Evolutionary conservation across 1,140 invertebrate species (phyloP).

Genomic region (Eciton burchellii): DNA sequence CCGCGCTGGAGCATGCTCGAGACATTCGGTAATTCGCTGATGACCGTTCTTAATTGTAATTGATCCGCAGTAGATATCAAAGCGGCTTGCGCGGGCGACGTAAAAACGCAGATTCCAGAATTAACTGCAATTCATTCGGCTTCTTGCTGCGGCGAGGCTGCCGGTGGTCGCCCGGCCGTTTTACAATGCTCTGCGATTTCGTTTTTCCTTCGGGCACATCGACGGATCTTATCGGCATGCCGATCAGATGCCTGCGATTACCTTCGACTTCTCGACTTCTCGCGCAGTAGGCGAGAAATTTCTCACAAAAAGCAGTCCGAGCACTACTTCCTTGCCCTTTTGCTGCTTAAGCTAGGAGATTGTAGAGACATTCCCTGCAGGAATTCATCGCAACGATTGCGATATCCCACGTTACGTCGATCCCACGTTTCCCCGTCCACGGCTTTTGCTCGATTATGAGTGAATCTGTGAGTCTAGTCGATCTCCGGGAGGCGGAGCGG

Average conservation of each 20-base stretch:
- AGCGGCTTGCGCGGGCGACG: slow-evolving; percentile 75
- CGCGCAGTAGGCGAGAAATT: slow-evolving; percentile 35
- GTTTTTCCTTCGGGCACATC: slow-evolving; percentile 76
- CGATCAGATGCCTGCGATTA: slow-evolving; percentile 69
- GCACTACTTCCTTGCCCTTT: slow-evolving; percentile 41
- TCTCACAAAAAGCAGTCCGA: slow-evolving; percentile 13
- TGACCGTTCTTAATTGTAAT: slow-evolving; percentile 86
- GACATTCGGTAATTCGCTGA: slow-evolving; percentile 84
- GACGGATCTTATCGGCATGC: slow-evolving; percentile 79
- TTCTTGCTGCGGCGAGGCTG: slow-evolving; percentile 73
- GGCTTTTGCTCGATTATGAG: too few species aligned
- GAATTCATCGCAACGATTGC: too few species aligned
- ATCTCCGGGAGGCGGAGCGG: too few species aligned
- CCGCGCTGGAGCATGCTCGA: slow-evolving; percentile 76
- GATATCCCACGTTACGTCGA: too few species aligned
- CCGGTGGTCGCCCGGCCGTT: slow-evolving; percentile 41
- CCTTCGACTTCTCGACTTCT: slow-evolving; percentile 41
- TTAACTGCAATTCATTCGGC: slow-evolving; percentile 83
- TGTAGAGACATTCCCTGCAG: too few species aligned
- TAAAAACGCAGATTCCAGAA: slow-evolving; percentile 84
- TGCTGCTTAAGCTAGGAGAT: not conserved
- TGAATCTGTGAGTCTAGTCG: too few species aligned
- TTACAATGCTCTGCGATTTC: slow-evolving; percentile 77
- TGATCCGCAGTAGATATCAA: slow-evolving; percentile 83
- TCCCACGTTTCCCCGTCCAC: too few species aligned